Conservation (phyloP, 2,113 vertebrate species). For the Nerophis lumbriciformis region DNA sequence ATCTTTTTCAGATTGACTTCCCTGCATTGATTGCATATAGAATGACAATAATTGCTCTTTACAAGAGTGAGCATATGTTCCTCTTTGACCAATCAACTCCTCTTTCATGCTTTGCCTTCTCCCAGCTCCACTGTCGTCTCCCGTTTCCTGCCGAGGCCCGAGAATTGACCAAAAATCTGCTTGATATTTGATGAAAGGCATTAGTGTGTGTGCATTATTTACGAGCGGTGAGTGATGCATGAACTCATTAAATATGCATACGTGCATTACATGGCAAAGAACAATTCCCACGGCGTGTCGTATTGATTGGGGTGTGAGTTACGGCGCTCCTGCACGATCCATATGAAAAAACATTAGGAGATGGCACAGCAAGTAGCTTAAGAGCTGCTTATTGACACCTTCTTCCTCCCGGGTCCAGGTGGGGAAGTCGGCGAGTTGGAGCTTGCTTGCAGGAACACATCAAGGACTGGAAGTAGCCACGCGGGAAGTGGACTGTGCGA, state of each 20-base stretch:
- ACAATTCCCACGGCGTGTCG: slow-evolving; percentile 63
- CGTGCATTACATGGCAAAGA: slow-evolving; percentile 65
- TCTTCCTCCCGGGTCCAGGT: slow-evolving; percentile 25
- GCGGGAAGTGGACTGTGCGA: slow-evolving; percentile 42
- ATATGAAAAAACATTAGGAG: slow-evolving; percentile 51
- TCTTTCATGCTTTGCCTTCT: slow-evolving; percentile 35
- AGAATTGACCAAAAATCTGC: slow-evolving; percentile 56
- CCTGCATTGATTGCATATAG: slow-evolving; percentile 47
- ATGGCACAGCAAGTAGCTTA: slow-evolving; percentile 46
- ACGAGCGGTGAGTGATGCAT: slow-evolving; percentile 63
- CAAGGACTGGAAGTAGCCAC: slow-evolving; percentile 33
- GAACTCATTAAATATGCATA: slow-evolving; percentile 69
- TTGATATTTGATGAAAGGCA: slow-evolving; percentile 69
- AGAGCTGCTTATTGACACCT: slow-evolving; percentile 42
- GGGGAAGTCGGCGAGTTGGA: slow-evolving; percentile 34
- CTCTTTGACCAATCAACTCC: slow-evolving; percentile 50
- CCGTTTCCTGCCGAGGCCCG: slow-evolving; percentile 34
- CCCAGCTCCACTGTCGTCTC: slow-evolving; percentile 38
- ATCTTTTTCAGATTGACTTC: slow-evolving; percentile 44
- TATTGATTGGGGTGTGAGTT: slow-evolving; percentile 68
- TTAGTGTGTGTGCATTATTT: slow-evolving; percentile 65
- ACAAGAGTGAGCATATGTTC: slow-evolving; percentile 54
- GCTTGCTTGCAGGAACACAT: slow-evolving; percentile 37
- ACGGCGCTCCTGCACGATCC: slow-evolving; percentile 42
- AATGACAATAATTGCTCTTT: slow-evolving; percentile 56